Base-by-base conservation (phyloP, 2,888 invertebrate genomes). In the Acronicta aceris region DNA sequence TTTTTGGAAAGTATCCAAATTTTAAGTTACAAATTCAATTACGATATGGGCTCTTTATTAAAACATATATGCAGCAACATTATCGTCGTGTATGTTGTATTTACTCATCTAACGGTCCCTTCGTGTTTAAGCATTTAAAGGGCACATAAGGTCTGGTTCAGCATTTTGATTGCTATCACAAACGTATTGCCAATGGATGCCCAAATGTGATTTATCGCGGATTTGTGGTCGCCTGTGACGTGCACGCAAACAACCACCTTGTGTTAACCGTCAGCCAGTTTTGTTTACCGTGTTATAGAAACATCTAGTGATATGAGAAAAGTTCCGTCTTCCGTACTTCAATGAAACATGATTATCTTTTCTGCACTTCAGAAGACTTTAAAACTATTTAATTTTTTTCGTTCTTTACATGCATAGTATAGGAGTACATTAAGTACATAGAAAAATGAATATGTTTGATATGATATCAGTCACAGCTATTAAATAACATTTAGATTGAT, bases 131-230 rank as follows among this genome's bases (percentile, higher is more conserved):
- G 15, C 50, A 21, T 54, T 51, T 54, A 68, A 53, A 43, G 48
- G 51, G 15, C 49, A 43, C 43, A 43, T 59, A 62, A 41, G 55
- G 52, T 63, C 46, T 53, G 60, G 59, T 65, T 13, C 52, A 64
- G 43, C 25, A 69, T 81, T 81, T 75, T 81, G 81, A 85, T 83
- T 83, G 79, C 76, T 74, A 79, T 83, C 80, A 76, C 81, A 83
- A 82, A 82, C 78, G 79, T 78, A 78, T 81, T 79, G 65, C 67
- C 73, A 78, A 77, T 80, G 71, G 71, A 59, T 60, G 74, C 55
- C 59, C 71, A 71, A 81, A 84, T 80, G 73, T 76, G 83, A 82
- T 83, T 84, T 77, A 70, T 78, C 71, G 70, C 56, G 79, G 78
- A 81, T 85, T 85, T 85, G 83, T 76, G 79, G 79, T 59, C 61